Evolutionary conservation across 2,113 vertebrate genomes (phyloP), one percentile per base, ranked within the genome.

Genomic region (Calcarius ornatus): DNA sequence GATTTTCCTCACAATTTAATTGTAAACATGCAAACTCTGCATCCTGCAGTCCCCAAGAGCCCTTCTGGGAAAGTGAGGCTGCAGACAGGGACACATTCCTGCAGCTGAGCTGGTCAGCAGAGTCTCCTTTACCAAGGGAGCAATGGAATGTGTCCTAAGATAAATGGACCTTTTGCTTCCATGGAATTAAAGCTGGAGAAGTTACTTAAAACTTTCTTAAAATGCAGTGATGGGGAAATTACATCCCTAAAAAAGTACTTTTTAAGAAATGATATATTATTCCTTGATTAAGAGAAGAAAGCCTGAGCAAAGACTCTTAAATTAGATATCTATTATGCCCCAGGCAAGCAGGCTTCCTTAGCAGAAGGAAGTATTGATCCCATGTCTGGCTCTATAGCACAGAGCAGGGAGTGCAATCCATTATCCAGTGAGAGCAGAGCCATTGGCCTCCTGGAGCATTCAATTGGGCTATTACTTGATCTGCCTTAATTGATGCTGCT

Each of bases 381-480:
- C 79, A 23, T 60, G 81, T 95, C 94, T 97, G 80, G 78, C 45
- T 96, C 93, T 97, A 96, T 93, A 96, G 89, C 94, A 90, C 72
- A 94, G 65, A 96, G 92, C 77, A 87, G 43, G 73, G 90, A 96
- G 84, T 71, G 48, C 43, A 96, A 97, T 98, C 96, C 82, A 95
- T 98, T 98, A 96, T 71, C 68, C 87, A 83, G 84, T 68, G 88
- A 97, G 96, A 96, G 94, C 60, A 95, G 96, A 96, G 53, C 97
- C 97, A 97, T 97, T 97, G 97, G 93, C 89, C 22, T 97, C 50
- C 90, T 97, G 57, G 42, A 95, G 92, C 95, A 96, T 97, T 97
- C 98, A 95, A 93, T 97, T 97, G 97, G 91, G 61, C 97, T 96
- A 96, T 98, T 98, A 97, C 95, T 98, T 98, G 97, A 96, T 97